These are phyloP conservation scores for Philypnodon macrostomus DNA, from an alignment of 2,797 vertebrate species.

Conservation along the genomic window DNA sequence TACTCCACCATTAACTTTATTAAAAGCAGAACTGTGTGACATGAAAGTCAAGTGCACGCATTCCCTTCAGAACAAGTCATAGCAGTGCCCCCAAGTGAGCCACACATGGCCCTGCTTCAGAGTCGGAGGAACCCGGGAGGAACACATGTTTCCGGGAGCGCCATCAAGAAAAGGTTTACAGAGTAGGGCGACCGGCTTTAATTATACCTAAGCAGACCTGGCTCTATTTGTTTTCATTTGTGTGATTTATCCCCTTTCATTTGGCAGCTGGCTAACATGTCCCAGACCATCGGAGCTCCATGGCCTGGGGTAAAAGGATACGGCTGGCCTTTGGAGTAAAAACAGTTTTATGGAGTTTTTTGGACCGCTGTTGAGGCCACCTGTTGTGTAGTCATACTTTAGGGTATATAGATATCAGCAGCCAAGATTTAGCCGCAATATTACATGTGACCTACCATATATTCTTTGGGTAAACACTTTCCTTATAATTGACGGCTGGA, in stretches of 20 bases:
- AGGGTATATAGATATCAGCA: conserved; percentile 20
- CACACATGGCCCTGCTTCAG: conserved; percentile 62
- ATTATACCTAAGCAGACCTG: conserved; percentile 70
- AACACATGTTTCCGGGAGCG: conserved; percentile 71
- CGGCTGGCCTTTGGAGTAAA: conserved; percentile 53
- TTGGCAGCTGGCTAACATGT: conserved; percentile 77
- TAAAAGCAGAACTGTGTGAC: conserved; percentile 5
- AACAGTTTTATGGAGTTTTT: conserved; percentile 47
- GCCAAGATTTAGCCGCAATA: conserved; percentile 39
- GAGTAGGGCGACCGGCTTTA: conserved; percentile 61
- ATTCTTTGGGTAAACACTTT: conserved; percentile 52
- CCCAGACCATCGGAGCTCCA: conserved; percentile 63
- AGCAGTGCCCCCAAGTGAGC: conserved; percentile 23
- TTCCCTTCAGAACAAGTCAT: conserved; percentile 13
- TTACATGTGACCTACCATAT: conserved; percentile 44
- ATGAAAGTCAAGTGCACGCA: background rate
- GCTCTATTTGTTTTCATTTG: conserved; percentile 81
- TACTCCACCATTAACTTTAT: conserved; percentile 4
- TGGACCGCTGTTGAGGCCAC: conserved; percentile 57
- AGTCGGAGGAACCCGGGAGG: conserved; percentile 55
- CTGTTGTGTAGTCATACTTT: conserved; percentile 55
- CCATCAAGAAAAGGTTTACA: conserved; percentile 56
- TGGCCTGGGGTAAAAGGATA: conserved; percentile 65
- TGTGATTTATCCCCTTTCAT: conserved; percentile 80
- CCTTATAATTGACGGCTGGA: conserved; percentile 36